Percentiles rank a stretch among this genome's conserved stretches.
Conservation (phyloP, 2,113 vertebrate genomes). For the Nestor notabilis region DNA sequence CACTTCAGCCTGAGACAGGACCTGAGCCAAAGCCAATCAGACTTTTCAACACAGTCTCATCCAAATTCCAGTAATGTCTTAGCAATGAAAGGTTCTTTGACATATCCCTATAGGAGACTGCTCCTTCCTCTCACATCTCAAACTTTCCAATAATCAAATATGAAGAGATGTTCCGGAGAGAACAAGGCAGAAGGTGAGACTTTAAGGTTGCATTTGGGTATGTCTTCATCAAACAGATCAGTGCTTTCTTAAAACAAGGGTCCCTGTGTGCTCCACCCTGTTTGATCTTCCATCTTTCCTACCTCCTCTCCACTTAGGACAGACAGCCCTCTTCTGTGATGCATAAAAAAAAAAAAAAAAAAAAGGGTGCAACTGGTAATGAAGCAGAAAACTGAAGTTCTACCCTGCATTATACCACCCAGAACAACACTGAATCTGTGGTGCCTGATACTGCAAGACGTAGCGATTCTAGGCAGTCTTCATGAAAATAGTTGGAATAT, state of each 20-base stretch:
- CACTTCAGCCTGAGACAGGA: background rate
- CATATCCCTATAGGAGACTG: background rate
- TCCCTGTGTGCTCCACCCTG: background rate
- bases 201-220: background rate
- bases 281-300: background rate
- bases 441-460: background rate
- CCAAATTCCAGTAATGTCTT: background rate
- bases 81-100: background rate
- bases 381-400: background rate
- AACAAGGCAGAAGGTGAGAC: background rate
- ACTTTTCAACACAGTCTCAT: background rate
- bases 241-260: background rate
- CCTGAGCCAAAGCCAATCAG: background rate
- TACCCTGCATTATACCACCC: background rate
- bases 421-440: background rate
- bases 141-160: background rate
- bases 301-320: background rate
- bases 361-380: background rate
- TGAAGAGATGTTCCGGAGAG: background rate
- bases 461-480: background rate
- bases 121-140: background rate
- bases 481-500: background rate
- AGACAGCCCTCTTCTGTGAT: background rate
- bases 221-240: background rate
- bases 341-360: accelerated